Evolutionary conservation across 2,888 invertebrate species (phyloP), one percentile per base, ranked within the genome.

Genomic region (Epistrophe eligans): DNA sequence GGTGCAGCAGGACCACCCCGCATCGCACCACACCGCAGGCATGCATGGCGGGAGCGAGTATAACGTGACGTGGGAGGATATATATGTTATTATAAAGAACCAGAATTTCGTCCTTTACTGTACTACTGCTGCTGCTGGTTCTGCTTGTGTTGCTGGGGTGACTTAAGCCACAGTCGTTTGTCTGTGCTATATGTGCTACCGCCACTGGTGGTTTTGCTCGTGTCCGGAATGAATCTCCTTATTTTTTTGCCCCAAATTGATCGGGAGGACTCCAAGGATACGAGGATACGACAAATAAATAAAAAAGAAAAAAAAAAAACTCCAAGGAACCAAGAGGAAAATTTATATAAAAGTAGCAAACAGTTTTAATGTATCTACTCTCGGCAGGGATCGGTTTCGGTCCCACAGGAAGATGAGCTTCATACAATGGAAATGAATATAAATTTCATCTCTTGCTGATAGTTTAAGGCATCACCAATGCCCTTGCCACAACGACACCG

Each of bases 391-490:
- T 79, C 48, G 67, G 62, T 13, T 70, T 64, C 9, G 57, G 58
- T 71, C 74, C 71, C 79, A 76, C 45, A 60, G 79, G 70, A 84
- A 58, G 45, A 58, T 57, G 52, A 67, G 19, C 70, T 71, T 38
- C 57, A 57, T 64, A 84, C 76, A 71, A 55, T 66, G 62, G 66
- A 70, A 58, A 70, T 73, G 70, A 79, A 76, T 52, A 84, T 84
- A 80, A 84, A 79, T 79, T 83, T 70, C 67, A 62, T 74, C 79
- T 70, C 70, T 62, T 70, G 79, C 74, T 79, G 83, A 79, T 74
- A 83, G 79, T 79, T 83, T 73, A 83, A 70, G 19, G 79, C 55
- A 70, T 70, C 10, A 43, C 60, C 48, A 19, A 38, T 52, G 32
- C 52, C 67, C 32, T 67, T 67, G 67, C 67, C 67, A 52, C 52